Evolutionary conservation across 2,797 vertebrate species (phyloP).

Genomic region (Australoheros facetus): DNA sequence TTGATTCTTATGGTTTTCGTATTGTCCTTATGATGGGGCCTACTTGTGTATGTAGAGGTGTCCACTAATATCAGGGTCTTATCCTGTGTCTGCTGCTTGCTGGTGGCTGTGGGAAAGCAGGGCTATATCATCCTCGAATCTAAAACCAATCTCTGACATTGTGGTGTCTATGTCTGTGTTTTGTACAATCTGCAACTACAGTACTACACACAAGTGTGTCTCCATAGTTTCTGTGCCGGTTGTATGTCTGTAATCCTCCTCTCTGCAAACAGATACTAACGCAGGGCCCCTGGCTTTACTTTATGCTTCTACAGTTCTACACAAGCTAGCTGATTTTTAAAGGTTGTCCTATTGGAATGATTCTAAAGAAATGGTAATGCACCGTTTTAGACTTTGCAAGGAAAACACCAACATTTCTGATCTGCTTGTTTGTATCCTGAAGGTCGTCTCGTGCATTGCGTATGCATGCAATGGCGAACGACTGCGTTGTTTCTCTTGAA

Average conservation of each 20-base stretch:
- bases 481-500: too few species aligned
- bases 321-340: too few species aligned
- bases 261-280: background rate
- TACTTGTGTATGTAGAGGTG: background rate
- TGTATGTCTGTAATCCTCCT: background rate
- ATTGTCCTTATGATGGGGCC: background rate
- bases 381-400: background rate
- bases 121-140: background rate
- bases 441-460: background rate
- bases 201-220: background rate
- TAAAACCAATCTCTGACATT: background rate
- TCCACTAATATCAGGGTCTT: background rate
- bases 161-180: background rate
- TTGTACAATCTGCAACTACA: background rate
- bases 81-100: background rate
- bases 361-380: background rate
- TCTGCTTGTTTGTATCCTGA: background rate
- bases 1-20: accelerated
- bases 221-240: background rate
- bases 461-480: background rate
- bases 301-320: background rate
- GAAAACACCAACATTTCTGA: background rate
- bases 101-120: background rate
- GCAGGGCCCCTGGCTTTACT: background rate
- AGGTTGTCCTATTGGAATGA: background rate